A percentile compares a stretch with the other conserved stretches of the same genome.
These are phyloP conservation scores for Melanotaenia boesemani DNA, from an alignment of 2,797 vertebrate genomes.

Conservation along the genomic window DNA sequence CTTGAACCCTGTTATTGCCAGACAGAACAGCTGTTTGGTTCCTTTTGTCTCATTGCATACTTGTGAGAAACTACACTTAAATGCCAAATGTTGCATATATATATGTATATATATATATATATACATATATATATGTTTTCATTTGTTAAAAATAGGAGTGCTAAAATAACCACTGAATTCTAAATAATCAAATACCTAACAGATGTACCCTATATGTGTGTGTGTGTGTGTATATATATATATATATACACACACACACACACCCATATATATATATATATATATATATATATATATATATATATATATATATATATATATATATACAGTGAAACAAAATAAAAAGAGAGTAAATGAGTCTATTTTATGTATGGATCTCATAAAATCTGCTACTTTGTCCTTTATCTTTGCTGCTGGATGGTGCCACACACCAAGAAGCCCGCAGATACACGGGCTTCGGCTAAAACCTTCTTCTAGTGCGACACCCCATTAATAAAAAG, in stretches of 20 bases:
- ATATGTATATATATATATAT: no score
- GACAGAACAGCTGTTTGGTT: slow-evolving; percentile 86
- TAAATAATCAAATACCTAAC: background rate
- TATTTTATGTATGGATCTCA: slow-evolving; percentile 16
- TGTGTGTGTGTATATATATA: background rate
- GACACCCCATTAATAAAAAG: slow-evolving; percentile 85
- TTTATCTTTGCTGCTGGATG: slow-evolving; percentile 31
- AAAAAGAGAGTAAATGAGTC: background rate
- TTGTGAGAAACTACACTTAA: slow-evolving; percentile 72
- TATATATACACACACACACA: slow-evolving; percentile 20
- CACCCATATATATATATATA: no score
- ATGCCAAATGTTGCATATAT: slow-evolving; percentile 69
- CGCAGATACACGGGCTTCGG: slow-evolving; percentile 68
- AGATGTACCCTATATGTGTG: no score
- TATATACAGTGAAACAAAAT: slow-evolving; percentile 17
- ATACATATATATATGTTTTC: slow-evolving; percentile 18
- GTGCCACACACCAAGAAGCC: slow-evolving; percentile 63
- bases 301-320: slow-evolving; percentile 1
- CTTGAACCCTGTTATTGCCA: slow-evolving; percentile 88
- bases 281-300: slow-evolving; percentile 1
- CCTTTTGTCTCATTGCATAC: slow-evolving; percentile 80
- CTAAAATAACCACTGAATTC: slow-evolving; percentile 6
- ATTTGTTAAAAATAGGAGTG: slow-evolving; percentile 9
- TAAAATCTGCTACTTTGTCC: slow-evolving; percentile 23
- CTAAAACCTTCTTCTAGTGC: slow-evolving; percentile 72